A percentile compares a stretch with the other conserved stretches of the same genome.
These are phyloP conservation scores for Cephus pygmeus DNA, from an alignment of 2,888 invertebrate genomes.

Conservation along the genomic window DNA sequence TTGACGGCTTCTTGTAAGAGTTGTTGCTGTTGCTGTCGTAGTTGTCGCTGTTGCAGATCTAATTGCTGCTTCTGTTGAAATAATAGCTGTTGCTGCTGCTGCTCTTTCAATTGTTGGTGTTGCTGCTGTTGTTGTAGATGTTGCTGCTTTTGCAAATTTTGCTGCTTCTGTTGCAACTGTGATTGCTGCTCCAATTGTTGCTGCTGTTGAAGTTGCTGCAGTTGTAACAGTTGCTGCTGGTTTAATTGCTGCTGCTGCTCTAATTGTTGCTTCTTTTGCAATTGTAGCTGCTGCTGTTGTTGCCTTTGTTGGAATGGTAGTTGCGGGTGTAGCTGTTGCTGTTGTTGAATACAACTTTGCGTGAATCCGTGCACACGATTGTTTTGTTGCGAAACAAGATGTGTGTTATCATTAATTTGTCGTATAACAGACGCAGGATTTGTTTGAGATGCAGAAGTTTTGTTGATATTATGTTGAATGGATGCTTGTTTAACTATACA, in stretches of 20 bases:
- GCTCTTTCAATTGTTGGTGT: not conserved
- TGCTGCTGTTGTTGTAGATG: not conserved
- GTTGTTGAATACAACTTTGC: conserved; percentile 28
- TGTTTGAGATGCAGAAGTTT: too few relatives aligned
- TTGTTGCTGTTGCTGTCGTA: conserved; percentile 1
- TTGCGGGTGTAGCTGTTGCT: conserved; percentile 33
- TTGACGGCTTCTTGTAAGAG: not conserved
- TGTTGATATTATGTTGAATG: too few relatives aligned
- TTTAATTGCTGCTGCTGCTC: conserved; percentile 36
- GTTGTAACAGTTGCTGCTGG: conserved; percentile 52
- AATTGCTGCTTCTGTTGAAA: not conserved
- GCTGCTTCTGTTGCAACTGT: not conserved
- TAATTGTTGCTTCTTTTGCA: conserved; percentile 43
- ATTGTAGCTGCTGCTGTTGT: too few relatives aligned
- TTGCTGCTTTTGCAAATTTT: too few relatives aligned
- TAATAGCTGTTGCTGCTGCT: not conserved
- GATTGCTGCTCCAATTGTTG: conserved; percentile 17
- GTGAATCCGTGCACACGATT: not conserved
- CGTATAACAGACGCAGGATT: too few relatives aligned
- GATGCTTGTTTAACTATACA: too few relatives aligned
- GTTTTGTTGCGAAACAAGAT: not conserved
- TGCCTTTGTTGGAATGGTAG: too few relatives aligned
- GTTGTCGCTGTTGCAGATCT: not conserved
- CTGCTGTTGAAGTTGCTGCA: conserved; percentile 59
- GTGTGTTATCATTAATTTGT: too few relatives aligned